Base-by-base conservation (phyloP, 2,113 vertebrate genomes). In the Telmatochromis sp. region DNA sequence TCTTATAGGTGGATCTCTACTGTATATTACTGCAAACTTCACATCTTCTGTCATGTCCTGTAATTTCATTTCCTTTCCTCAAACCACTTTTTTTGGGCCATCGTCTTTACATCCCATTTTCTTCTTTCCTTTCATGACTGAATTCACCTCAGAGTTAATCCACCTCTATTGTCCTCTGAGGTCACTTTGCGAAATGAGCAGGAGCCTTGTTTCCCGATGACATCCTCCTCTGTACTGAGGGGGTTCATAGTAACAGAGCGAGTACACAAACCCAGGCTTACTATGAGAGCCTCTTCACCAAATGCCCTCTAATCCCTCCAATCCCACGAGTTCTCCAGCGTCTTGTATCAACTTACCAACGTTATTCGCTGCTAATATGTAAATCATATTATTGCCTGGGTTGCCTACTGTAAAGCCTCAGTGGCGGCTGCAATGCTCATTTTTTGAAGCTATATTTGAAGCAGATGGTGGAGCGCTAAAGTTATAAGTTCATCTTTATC, bases 121-220 rank as follows among this genome's bases (percentile, higher is more conserved):
- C 37, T 49, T 55, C 7, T 58, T 73, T 26, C 12, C 49, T 89
- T 73, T 85, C 40, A 60, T 82, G 75, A 42, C 51, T n/a, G 33
- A 87, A 88, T 87, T 90, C 53, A 73, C 65, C 88, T 86, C 42
- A 40, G 80, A 91, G 82, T 86, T 86, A 93, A 94, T 92, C 88
- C 85, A 23, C 84, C 79, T 88, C 58, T 47, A 75, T 86, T 88
- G 84, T 80, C 49, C 55, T 85, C 60, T 51, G 75, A 81, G 90
- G 88, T 94, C 86, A 85, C 85, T 91, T 91, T 87, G 86, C 85
- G 23, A 90, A 88, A 89, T 49, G 31, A 88, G 81, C 42, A 80
- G 55, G 45, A 51, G 83, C 28, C 53, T 81, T 55, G 54, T 12
- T 85, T 88, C 53, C 73, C 2, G 0, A 33, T 83, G 33, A 58